Percentiles rank a stretch among this genome's conserved stretches.
Evolutionary conservation across 2,113 vertebrate genomes (phyloP).

Genomic region (Melanerpes formicivorus): DNA sequence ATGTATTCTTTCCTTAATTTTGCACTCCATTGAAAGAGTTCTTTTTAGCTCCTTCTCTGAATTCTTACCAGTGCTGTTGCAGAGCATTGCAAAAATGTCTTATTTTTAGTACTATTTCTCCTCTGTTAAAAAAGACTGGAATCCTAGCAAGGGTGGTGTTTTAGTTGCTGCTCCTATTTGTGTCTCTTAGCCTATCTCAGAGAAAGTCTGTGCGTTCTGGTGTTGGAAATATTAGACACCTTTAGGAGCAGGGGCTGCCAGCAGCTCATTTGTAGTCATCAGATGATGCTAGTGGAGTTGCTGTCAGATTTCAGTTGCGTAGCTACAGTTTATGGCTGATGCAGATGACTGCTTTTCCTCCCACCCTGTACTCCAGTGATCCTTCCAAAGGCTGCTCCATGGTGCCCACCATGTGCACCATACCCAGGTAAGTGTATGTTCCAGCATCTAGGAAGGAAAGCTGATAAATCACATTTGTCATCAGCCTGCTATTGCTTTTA

Average conservation of each 20-base stretch:
- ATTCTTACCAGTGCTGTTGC: not conserved
- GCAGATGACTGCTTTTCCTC: not conserved
- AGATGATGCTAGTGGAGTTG: not conserved
- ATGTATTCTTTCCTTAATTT: not conserved
- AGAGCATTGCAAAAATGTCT: not conserved
- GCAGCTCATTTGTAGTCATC: not conserved
- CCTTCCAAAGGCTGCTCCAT: not conserved
- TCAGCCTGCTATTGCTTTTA: not conserved
- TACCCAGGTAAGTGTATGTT: not conserved
- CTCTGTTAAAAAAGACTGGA: not conserved
- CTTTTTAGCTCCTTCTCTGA: not conserved
- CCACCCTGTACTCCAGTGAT: not conserved
- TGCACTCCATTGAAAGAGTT: not conserved
- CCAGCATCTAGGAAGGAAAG: not conserved
- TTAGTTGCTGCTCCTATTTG: not conserved
- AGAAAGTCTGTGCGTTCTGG: not conserved
- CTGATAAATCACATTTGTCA: not conserved
- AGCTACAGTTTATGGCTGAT: not conserved
- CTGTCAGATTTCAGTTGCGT: not conserved
- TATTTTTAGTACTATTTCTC: not conserved
- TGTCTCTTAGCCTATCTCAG: not conserved
- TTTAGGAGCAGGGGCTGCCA: not conserved
- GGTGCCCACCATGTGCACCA: fast-evolving
- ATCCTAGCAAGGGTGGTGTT: not conserved
- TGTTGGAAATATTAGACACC: not conserved